Base-by-base conservation (phyloP, 2,888 invertebrate species). In the Lypha dubia region DNA sequence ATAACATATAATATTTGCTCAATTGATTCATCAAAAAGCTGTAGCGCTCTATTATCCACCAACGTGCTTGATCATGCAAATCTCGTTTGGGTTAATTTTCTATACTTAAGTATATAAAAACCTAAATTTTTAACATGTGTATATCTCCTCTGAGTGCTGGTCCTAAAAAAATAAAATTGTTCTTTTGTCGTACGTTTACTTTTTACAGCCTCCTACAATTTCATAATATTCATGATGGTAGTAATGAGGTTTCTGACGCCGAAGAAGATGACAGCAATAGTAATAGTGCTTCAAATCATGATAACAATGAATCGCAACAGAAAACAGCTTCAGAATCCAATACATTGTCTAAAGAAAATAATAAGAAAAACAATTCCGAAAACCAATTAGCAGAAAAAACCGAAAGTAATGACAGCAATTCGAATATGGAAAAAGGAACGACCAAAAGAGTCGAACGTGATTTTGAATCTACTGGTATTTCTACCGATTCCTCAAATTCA, bases 191-290 rank as follows among this genome's bases (percentile, higher is more conserved):
- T 63, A 20, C 17, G 22, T 15, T n/a, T 24, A 20, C 1, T 28
- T 5, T 44, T 62, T 56, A 32, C 92, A 97, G 97, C 90, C 93
- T 97, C 87, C 93, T 96, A n/a, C 95, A 95, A 92, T 95, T 95
- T 88, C 95, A 96, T 92, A 95, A 96, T 88, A 93, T 96, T 76
- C 95, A 94, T 79, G 91, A 92, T 38, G 90, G 86, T 75, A 91
- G 90, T 79, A 91, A 92, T 38, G 91, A 92, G 63, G 88, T 86
- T 0, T 91, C 91, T 1, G 89, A 92, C 84, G 89, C 90, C 63
- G 90, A 91, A 85, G 88, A 90, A 70, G 89, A 89, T 76, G 84
- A 91, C 86, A 53, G 88, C 17, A 86, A 87, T 93, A 93, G 71
- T 56, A 71, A 67, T 20, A 88, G 87, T 76, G 87, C 88, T 22